Percentiles rank a stretch among this genome's conserved stretches.
These are phyloP conservation scores for Forbesichthys papilliferus DNA, from an alignment of 2,113 vertebrate species.

Conservation along the genomic window DNA sequence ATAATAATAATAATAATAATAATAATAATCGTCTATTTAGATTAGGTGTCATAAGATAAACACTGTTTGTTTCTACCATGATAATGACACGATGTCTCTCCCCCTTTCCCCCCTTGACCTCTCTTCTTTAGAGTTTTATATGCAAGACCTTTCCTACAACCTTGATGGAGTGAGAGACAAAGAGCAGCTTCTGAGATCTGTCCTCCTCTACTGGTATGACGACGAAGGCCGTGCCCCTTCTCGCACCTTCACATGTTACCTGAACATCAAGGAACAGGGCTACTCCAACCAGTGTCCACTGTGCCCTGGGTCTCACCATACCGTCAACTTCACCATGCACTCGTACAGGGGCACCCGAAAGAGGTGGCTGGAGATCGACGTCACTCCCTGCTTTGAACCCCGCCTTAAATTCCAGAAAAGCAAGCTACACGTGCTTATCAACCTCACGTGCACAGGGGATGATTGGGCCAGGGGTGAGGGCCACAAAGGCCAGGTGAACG, in stretches of 20 bases:
- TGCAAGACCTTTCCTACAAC: constrained; percentile 86
- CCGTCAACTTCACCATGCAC: constrained; percentile 72
- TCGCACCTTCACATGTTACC: constrained; percentile 71
- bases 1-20: no score
- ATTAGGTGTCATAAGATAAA: neutral
- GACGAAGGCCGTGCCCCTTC: constrained; percentile 49
- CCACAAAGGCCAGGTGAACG: constrained; percentile 20
- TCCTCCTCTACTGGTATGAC: constrained; percentile 86
- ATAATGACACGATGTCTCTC: neutral
- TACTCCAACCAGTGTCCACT: constrained; percentile 54
- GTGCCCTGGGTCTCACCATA: constrained; percentile 57
- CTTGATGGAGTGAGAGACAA: constrained; percentile 82
- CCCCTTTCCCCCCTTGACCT: no score
- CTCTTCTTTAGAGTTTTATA: constrained; percentile 67
- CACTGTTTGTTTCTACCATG: neutral
- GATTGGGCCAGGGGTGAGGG: constrained; percentile 23
- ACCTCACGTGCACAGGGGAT: constrained; percentile 78
- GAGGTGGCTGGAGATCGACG: constrained; percentile 86
- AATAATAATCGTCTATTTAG: no score
- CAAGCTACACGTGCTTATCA: constrained; percentile 80
- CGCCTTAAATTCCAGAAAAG: constrained; percentile 76
- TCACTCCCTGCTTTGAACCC: constrained; percentile 85
- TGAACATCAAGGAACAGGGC: constrained; percentile 72
- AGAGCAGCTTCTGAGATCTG: constrained; percentile 86
- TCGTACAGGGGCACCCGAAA: constrained; percentile 56